Base-by-base conservation (phyloP, 2,888 invertebrate species). In the Physocephala rufipes region DNA sequence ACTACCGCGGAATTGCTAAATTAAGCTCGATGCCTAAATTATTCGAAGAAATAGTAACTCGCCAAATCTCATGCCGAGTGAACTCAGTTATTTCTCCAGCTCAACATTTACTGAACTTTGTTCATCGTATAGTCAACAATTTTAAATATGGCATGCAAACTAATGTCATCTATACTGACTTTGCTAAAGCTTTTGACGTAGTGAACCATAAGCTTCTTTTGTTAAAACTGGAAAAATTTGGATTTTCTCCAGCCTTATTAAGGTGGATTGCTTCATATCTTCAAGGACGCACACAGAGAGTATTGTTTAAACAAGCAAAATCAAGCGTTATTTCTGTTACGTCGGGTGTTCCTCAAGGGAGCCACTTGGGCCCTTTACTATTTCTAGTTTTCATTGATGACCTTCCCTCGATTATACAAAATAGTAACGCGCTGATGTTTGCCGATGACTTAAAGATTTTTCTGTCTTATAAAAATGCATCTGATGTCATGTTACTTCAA, bases 151-250 rank as follows among this genome's bases (percentile, higher is more conserved):
- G 4, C 7, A 1, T 21, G n/a, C 30, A 43, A 62, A 62, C 62
- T 4, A 43, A 62, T 30, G 43, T 30, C 16, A n/a, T 45, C 19
- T 62, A 62, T 43, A 43, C 43, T 12, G 43, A 62, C 21, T 62
- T 62, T n/a, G 21, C 43, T n/a, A 62, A 62, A 19, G 62, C 62
- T 21, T 62, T 62, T n/a, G 59, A 59, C n/a, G 19, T 49, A n/a
- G 64, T 64, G 9, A 43, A 64, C 21, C 47, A 47, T 43, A 47
- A n/a, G 13, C 12, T 64, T 1, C 26, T 64, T 5, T 19, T 24
- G 12, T 19, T 9, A 64, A 64, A 15, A 9, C 43, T 15, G 19
- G 4, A 5, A 13, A 47, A 13, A 49, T 43, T 47, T 19, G 47
- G 64, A 43, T 64, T 64, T 24, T 16, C 64, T 24, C 7, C 12